Percentiles rank a stretch among this genome's conserved stretches.
phyloP scores from a whole-genome alignment of 2,888 invertebrate species.

The Eristalinus sepulchralis region DNA sequence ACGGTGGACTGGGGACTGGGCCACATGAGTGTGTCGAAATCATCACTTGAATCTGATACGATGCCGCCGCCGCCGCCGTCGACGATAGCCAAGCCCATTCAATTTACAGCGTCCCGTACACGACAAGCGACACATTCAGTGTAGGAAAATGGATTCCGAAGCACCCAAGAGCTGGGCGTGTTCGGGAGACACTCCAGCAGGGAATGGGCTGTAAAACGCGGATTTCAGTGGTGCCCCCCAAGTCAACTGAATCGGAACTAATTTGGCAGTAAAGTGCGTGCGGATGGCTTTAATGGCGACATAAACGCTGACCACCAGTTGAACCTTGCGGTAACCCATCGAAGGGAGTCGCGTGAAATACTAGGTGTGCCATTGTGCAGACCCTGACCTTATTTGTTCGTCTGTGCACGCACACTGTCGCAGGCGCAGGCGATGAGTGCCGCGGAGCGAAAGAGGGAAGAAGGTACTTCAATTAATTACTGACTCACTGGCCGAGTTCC shows the following conservation, averaged over 20 bases:
- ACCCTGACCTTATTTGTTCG: conserved; percentile 38
- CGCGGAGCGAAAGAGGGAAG: conserved; percentile 20
- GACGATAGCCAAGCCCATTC: not conserved
- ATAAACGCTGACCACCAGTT: conserved; percentile 62
- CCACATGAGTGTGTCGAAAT: conserved; percentile 40
- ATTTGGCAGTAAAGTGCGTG: conserved; percentile 39
- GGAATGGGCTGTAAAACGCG: conserved; percentile 19
- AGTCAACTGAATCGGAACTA: conserved; percentile 6
- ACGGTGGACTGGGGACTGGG: not conserved
- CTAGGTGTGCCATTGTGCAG: not conserved
- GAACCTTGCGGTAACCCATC: conserved; percentile 34
- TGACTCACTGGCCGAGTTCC: conserved; percentile 31
- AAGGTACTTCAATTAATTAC: conserved; percentile 62
- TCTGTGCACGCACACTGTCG: not conserved
- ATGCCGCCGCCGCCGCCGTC: conserved; percentile 2
- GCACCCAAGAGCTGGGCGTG: conserved; percentile 32
- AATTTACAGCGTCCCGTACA: not conserved
- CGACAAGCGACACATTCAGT: not conserved
- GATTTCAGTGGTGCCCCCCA: conserved; percentile 2
- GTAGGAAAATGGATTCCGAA: not conserved
- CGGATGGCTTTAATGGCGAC: conserved; percentile 41
- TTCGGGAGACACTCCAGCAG: conserved; percentile 11
- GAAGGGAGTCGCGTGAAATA: conserved; percentile 5
- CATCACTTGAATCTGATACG: conserved; percentile 36
- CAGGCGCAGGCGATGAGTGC: not conserved